phyloP scores from a whole-genome alignment of 2,113 vertebrate genomes.

The Gallinago media region DNA sequence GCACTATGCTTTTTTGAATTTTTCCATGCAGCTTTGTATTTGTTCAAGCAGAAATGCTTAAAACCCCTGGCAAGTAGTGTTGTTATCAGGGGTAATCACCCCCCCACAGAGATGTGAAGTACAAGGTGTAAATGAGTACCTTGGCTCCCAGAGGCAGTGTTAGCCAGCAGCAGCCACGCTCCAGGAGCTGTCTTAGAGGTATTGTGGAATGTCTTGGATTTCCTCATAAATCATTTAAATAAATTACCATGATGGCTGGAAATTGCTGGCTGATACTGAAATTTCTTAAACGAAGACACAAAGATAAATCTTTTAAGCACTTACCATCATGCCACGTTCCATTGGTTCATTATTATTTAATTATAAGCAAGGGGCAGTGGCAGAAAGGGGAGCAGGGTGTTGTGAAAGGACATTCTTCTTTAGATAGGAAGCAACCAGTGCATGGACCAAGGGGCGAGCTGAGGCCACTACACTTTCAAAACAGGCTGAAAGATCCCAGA shows the following conservation, averaged over 20 bases:
- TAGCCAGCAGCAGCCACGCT: slow-evolving; percentile 41
- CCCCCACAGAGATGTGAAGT: slow-evolving; percentile 12
- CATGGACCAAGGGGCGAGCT: background rate
- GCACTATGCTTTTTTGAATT: slow-evolving; percentile 28
- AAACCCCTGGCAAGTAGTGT: background rate
- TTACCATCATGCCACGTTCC: slow-evolving; percentile 13
- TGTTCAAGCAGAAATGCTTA: slow-evolving; percentile 38
- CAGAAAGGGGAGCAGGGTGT: background rate
- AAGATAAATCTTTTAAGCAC: slow-evolving; percentile 39
- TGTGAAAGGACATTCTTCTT: background rate
- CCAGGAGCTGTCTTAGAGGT: slow-evolving; percentile 41
- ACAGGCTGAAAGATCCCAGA: background rate
- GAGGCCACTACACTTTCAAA: background rate
- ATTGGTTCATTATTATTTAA: slow-evolving; percentile 46
- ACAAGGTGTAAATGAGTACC: slow-evolving; percentile 9
- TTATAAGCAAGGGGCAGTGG: background rate
- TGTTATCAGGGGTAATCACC: slow-evolving; percentile 72
- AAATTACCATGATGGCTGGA: slow-evolving; percentile 57
- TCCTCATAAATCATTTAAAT: slow-evolving; percentile 73
- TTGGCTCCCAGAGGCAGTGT: background rate
- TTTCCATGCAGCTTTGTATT: slow-evolving; percentile 27
- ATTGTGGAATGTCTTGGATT: slow-evolving; percentile 71
- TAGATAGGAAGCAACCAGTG: background rate
- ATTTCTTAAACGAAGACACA: slow-evolving; percentile 61
- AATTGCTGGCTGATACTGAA: slow-evolving; percentile 53